phyloP scores from a whole-genome alignment of 2,888 invertebrate species.

The Thumatha senex region DNA sequence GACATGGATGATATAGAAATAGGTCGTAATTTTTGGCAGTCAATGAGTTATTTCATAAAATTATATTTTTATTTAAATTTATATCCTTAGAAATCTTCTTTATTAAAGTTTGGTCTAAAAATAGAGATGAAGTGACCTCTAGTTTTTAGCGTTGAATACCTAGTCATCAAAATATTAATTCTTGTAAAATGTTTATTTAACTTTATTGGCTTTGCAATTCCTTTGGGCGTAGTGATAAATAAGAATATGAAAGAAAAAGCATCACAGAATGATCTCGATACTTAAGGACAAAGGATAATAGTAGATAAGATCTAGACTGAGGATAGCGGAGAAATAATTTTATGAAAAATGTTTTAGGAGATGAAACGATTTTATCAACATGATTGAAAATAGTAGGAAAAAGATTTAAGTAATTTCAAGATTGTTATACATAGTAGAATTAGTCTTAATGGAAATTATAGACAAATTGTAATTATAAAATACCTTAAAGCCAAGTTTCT shows the following conservation, averaged over 20 bases:
- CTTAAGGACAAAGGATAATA: slow-evolving; percentile 35
- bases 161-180: too few relatives aligned
- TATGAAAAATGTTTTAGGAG: slow-evolving; percentile 11
- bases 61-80: too few relatives aligned
- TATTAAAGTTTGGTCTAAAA: too few relatives aligned
- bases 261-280: slow-evolving; percentile 55
- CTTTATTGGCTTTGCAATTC: not conserved
- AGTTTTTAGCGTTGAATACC: too few relatives aligned
- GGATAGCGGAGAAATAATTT: slow-evolving; percentile 32
- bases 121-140: too few relatives aligned
- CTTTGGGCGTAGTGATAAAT: slow-evolving; percentile 31
- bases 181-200: not conserved
- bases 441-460: not conserved
- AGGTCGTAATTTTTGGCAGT: too few relatives aligned
- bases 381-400: slow-evolving; percentile 21
- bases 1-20: too few relatives aligned
- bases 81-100: too few relatives aligned
- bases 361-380: slow-evolving; percentile 27
- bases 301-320: not conserved
- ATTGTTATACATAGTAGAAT: slow-evolving; percentile 13
- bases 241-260: slow-evolving; percentile 54
- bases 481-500: slow-evolving; percentile 21
- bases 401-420: slow-evolving; percentile 15
- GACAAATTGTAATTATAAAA: slow-evolving; percentile 6
- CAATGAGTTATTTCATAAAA: not conserved